phyloP scores from a whole-genome alignment of 2,888 invertebrate species.

The Drosophila nr. perissopoda region DNA sequence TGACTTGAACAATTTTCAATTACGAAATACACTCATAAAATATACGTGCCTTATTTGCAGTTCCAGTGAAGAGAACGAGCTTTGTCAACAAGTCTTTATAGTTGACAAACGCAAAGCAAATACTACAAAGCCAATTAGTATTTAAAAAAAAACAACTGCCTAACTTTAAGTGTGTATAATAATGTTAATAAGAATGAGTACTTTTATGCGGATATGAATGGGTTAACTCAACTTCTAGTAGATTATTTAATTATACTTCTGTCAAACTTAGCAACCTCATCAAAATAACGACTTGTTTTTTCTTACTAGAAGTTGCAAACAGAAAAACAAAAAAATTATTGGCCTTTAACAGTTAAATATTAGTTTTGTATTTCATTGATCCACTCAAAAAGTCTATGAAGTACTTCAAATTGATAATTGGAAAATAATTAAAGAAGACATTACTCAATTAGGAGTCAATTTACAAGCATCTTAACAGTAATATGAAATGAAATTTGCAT shows the following conservation, averaged over 20 bases:
- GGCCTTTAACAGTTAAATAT: background rate
- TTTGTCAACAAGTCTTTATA: background rate
- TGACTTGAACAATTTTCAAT: background rate
- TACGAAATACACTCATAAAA: background rate
- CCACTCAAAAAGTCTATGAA: background rate
- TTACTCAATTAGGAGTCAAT: background rate
- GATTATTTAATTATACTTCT: background rate
- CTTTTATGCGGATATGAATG: background rate
- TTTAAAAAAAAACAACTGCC: background rate
- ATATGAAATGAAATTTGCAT: background rate
- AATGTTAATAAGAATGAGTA: background rate
- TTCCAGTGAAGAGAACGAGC: background rate
- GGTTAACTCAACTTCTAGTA: background rate
- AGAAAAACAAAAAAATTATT: background rate
- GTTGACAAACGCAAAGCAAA: background rate
- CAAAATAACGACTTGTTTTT: background rate
- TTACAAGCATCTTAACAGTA: background rate
- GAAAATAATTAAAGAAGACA: background rate
- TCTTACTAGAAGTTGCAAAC: background rate
- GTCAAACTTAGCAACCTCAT: background rate
- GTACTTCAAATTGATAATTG: background rate
- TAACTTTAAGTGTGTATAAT: background rate
- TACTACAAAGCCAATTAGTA: background rate
- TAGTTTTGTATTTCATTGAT: background rate
- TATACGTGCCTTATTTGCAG: background rate